Conservation (phyloP, 2,113 vertebrate genomes). For the Dipodomys ordii region DNA sequence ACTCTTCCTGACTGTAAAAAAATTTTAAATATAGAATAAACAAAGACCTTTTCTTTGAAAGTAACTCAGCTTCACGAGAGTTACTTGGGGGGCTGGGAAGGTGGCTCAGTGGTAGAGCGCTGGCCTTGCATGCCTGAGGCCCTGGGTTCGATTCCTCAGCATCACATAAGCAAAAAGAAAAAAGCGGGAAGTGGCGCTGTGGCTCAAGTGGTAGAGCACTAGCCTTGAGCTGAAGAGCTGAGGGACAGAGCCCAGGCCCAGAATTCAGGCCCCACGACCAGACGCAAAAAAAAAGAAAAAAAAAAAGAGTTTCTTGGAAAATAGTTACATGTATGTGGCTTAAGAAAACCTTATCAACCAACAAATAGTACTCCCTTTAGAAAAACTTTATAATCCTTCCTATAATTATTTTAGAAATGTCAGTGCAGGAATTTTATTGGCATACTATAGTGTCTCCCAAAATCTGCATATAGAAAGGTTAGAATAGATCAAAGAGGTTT, state of each 20-base stretch:
- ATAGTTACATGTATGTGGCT: slow-evolving; percentile 61
- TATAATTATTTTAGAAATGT: slow-evolving; percentile 65
- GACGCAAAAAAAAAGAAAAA: too few species aligned
- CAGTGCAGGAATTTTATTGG: slow-evolving; percentile 61
- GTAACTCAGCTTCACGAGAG: background rate
- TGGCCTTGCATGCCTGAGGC: too few species aligned
- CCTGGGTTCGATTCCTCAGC: too few species aligned
- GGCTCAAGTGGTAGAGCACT: too few species aligned
- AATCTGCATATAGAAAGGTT: slow-evolving; percentile 79
- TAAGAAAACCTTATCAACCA: slow-evolving; percentile 66
- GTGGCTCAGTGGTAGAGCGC: too few species aligned
- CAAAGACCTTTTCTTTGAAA: slow-evolving; percentile 42
- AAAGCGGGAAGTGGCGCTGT: too few species aligned
- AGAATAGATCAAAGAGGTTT: slow-evolving; percentile 77
- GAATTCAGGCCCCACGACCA: too few species aligned
- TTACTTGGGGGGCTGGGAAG: background rate
- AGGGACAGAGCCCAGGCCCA: too few species aligned
- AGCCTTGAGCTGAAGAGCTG: too few species aligned
- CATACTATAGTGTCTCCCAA: slow-evolving; percentile 46
- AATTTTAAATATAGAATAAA: slow-evolving; percentile 43
- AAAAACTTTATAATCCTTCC: slow-evolving; percentile 68
- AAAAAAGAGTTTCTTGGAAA: slow-evolving; percentile 6
- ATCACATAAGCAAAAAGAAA: too few species aligned
- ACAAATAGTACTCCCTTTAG: slow-evolving; percentile 64
- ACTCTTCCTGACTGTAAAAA: slow-evolving; percentile 38